Base-by-base conservation (phyloP, 2,888 invertebrate species). In the Chrysolina oricalcia region DNA sequence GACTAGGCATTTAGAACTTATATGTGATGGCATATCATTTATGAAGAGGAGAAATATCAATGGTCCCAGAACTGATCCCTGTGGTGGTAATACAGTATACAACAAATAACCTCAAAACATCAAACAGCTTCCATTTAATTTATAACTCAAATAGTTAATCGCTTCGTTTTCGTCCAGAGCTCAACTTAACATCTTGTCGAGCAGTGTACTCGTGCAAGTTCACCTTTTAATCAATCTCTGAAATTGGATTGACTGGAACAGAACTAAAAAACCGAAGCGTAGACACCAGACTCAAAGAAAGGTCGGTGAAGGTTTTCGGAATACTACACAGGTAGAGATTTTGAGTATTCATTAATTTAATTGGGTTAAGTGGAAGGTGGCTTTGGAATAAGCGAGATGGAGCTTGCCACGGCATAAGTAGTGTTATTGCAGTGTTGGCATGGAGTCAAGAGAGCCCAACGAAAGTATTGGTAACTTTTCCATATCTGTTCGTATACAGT, bases 291-390 rank as follows among this genome's bases (percentile, higher is more conserved):
- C 65, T 72, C 62, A 78, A 75, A 76, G 76, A n/a, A 70, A 75
- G 73, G 59, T 72, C 70, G 48, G 35, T 62, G 50, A 53, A 74
- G 75, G 76, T 59, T 59, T 59, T 35, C 79, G 76, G 79, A 80
- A 83, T 82, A 83, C 81, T 82, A 83, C 81, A 82, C 81, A 79
- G 82, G 82, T 82, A 78, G 81, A 82, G 81, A 83, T 82, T 83
- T 85, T 82, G 79, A 83, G 81, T 82, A 82, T 85, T 84, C 85
- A 85, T 86, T 86, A 85, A 85, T 85, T 85, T 85, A 86, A 86
- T 86, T 86, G 86, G 85, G 85, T 85, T 85, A 86, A 85, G 84
- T 83, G 82, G 83, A 83, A 84, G 84, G 83, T 83, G 65, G 59
- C 35, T 43, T 21, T 43, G 46, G 43, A 53, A 73, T 62, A 63